Conservation (phyloP, 1,140 invertebrate species). For the Drosophila pachea region DNA sequence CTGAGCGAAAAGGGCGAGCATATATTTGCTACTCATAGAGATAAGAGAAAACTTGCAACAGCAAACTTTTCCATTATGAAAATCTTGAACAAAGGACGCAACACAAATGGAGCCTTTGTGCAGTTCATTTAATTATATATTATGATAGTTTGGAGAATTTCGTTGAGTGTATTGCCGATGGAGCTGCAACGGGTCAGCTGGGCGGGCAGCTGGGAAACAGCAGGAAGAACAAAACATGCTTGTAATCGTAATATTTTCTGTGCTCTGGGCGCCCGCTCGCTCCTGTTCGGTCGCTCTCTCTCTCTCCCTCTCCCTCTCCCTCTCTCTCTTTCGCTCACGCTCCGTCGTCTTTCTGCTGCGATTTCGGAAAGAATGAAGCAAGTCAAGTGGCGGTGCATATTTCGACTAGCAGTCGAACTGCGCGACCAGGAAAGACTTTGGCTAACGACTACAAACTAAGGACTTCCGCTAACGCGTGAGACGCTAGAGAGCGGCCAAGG, state of each 20-base stretch:
- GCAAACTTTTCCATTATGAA: not conserved
- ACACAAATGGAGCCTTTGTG: too few relatives aligned
- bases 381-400: conserved; percentile 60
- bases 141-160: not conserved
- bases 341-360: not conserved
- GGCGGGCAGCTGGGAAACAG: not conserved
- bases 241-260: conserved; percentile 42
- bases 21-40: not conserved
- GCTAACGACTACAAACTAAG: conserved; percentile 62
- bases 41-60: not conserved
- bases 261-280: conserved; percentile 9
- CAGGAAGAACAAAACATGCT: conserved; percentile 32
- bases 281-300: not conserved
- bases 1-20: conserved; percentile 1
- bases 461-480: conserved; percentile 55
- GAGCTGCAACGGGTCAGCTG: not conserved
- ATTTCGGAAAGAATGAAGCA: conserved; percentile 4
- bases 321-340: conserved; percentile 8
- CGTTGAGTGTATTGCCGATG: conserved; percentile 10
- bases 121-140: too few relatives aligned
- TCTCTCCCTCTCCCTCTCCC: not conserved
- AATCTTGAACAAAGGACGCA: not conserved
- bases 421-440: conserved; percentile 8
- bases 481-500: not conserved
- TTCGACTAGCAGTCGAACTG: conserved; percentile 39